These are phyloP conservation scores for Ectemnius cavifrons DNA, from an alignment of 2,888 invertebrate genomes.

Conservation along the genomic window DNA sequence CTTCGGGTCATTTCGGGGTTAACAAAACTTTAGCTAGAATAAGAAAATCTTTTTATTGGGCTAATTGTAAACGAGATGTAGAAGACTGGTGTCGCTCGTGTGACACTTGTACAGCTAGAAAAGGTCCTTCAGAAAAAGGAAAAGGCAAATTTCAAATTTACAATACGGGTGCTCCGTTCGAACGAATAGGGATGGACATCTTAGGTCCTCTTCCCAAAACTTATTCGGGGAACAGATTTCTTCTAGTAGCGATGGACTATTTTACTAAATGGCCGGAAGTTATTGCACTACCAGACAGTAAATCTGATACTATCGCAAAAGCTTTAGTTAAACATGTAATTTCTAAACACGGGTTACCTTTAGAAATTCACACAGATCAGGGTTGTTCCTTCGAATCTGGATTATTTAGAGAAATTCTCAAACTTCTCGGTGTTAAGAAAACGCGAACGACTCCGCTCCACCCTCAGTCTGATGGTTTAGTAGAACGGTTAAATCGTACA, in stretches of 20 bases:
- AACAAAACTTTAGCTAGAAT: too few species aligned
- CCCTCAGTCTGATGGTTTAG: conserved; percentile 7
- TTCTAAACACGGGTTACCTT: background rate
- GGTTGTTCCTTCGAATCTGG: background rate
- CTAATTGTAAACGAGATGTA: too few species aligned
- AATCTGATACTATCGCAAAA: background rate
- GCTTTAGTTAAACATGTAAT: background rate
- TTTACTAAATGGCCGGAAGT: background rate
- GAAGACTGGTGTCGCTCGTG: too few species aligned
- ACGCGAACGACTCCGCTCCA: conserved; percentile 1
- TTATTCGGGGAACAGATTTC: background rate
- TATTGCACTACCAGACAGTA: background rate
- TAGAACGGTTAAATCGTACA: too few species aligned
- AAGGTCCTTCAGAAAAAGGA: background rate
- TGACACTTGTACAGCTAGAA: too few species aligned
- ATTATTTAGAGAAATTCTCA: background rate
- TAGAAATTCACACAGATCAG: background rate
- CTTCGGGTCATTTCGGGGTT: too few species aligned
- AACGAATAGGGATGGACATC: conserved; percentile 1
- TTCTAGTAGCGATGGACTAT: background rate
- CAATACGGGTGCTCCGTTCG: conserved; percentile 3
- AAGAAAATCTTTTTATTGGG: too few species aligned
- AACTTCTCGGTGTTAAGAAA: background rate
- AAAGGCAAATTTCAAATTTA: background rate
- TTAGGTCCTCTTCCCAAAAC: background rate